phyloP scores from a whole-genome alignment of 2,888 invertebrate genomes.

The Nymphalis polychloros region DNA sequence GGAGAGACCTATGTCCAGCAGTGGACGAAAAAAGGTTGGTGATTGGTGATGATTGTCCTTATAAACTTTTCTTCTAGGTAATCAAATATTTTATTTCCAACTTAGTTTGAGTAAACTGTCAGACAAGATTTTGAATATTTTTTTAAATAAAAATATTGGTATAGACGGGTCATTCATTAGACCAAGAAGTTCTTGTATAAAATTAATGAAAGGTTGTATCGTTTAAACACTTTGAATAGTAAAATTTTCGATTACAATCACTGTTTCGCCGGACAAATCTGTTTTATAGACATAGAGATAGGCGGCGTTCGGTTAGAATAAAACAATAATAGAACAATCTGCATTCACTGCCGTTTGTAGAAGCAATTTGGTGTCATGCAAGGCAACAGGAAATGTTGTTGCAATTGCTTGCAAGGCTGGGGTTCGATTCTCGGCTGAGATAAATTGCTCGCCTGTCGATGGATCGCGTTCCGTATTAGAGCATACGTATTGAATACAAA shows the following conservation, averaged over 20 bases:
- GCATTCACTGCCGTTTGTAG: conserved; percentile 70
- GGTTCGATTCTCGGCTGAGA: conserved; percentile 66
- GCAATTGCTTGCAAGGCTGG: conserved; percentile 63
- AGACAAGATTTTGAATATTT: too few relatives aligned
- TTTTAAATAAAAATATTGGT: too few relatives aligned
- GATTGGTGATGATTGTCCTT: too few relatives aligned
- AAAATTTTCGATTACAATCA: conserved; percentile 19
- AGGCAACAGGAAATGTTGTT: conserved; percentile 68
- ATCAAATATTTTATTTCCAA: too few relatives aligned
- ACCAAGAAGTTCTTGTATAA: not conserved
- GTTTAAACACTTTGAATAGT: not conserved
- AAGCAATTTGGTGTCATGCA: conserved; percentile 73
- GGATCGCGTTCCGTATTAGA: conserved; percentile 71
- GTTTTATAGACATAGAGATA: conserved; percentile 28
- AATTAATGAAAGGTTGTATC: not conserved
- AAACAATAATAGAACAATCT: conserved; percentile 73
- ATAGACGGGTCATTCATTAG: not conserved
- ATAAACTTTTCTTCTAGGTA: too few relatives aligned
- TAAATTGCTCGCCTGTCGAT: conserved; percentile 71
- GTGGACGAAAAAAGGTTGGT: too few relatives aligned
- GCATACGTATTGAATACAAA: conserved; percentile 75
- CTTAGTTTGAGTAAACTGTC: too few relatives aligned
- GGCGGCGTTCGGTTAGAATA: conserved; percentile 31
- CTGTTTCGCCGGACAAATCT: conserved; percentile 25
- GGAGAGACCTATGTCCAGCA: too few relatives aligned